Percentiles rank a stretch among this genome's conserved stretches.
Conservation (phyloP, 2,113 vertebrate species). For the Pseudonaja textilis region DNA sequence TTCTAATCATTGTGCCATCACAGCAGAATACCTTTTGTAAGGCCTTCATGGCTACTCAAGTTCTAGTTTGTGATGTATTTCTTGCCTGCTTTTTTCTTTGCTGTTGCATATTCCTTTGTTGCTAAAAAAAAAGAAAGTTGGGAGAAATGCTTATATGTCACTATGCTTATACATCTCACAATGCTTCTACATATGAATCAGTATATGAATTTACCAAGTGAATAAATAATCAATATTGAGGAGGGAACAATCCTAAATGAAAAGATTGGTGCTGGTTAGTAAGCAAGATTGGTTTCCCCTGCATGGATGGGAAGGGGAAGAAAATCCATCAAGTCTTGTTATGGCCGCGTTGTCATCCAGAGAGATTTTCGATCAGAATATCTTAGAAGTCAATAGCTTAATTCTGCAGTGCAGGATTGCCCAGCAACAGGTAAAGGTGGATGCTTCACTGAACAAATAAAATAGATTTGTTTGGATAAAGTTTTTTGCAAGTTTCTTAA, state of each 20-base stretch:
- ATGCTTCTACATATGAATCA: no score
- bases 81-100: no score
- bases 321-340: background rate
- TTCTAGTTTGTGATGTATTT: no score
- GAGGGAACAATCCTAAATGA: background rate
- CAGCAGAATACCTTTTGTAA: no score
- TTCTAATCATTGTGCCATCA: no score
- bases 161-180: no score
- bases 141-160: no score
- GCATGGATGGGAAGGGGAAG: background rate
- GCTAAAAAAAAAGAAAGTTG: no score
- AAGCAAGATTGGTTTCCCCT: background rate
- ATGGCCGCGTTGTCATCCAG: background rate
- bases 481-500: background rate
- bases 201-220: background rate
- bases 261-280: background rate
- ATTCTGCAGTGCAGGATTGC: background rate
- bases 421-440: background rate
- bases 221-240: background rate
- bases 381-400: background rate
- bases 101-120: no score
- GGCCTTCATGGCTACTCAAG: no score
- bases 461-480: background rate
- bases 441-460: background rate
- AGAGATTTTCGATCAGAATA: background rate